These are phyloP conservation scores for Apamea anceps DNA, from an alignment of 2,888 invertebrate species.

Conservation along the genomic window DNA sequence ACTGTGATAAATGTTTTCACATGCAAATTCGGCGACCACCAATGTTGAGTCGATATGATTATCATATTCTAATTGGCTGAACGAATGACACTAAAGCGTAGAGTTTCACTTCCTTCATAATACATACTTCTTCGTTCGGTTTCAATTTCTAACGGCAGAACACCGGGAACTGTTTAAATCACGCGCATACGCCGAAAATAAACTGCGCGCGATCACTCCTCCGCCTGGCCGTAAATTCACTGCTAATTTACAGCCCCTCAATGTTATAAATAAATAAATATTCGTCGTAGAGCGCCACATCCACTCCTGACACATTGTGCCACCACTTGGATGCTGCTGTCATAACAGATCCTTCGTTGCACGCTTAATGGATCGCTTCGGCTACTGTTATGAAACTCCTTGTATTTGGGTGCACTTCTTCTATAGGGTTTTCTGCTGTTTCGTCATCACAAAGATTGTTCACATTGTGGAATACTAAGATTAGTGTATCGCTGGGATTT, in stretches of 20 bases:
- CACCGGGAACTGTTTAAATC: slow-evolving; percentile 86
- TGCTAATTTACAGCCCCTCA: slow-evolving; percentile 90
- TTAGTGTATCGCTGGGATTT: no score
- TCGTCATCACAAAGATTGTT: neutral
- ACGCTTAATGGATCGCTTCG: slow-evolving; percentile 78
- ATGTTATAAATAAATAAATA: slow-evolving; percentile 90
- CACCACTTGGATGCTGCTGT: slow-evolving; percentile 84
- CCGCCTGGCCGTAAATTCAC: slow-evolving; percentile 87
- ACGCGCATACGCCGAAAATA: slow-evolving; percentile 87
- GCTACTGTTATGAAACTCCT: slow-evolving; percentile 58
- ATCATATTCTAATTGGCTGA: slow-evolving; percentile 76
- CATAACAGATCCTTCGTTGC: slow-evolving; percentile 86
- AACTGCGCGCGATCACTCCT: slow-evolving; percentile 85
- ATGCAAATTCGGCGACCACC: slow-evolving; percentile 61
- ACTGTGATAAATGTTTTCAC: slow-evolving; percentile 50
- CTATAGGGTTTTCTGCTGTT: slow-evolving; percentile 12
- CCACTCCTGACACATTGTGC: slow-evolving; percentile 85
- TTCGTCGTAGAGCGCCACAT: slow-evolving; percentile 80
- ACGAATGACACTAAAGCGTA: slow-evolving; percentile 70
- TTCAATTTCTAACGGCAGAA: slow-evolving; percentile 73
- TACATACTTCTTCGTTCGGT: slow-evolving; percentile 76
- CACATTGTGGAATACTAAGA: neutral
- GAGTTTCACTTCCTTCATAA: slow-evolving; percentile 73
- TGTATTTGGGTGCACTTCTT: slow-evolving; percentile 29
- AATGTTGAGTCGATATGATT: slow-evolving; percentile 60